Base-by-base conservation (phyloP, 1,140 invertebrate species). In the Euschistus heros region DNA sequence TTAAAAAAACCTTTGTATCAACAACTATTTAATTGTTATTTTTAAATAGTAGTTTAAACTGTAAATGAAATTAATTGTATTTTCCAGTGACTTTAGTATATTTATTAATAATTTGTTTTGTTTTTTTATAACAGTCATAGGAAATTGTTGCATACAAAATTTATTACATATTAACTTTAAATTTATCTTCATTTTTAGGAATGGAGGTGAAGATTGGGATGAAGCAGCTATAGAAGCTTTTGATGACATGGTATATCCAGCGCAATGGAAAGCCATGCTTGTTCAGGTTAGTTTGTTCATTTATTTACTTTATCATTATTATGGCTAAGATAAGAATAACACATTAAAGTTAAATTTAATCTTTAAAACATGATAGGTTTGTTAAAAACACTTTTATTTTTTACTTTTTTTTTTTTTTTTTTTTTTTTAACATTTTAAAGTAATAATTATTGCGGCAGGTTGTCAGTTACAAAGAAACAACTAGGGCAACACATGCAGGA, bases 161-260 rank as follows among this genome's bases (percentile, higher is more conserved):
- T 52, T 6, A 52, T 52, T 18, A 52, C 13, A 8, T n/a, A 20
- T 52, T 7, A 6, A 2, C 10, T 27, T 61, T 37, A 50, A 17
- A 60, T 50, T 63, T 69, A 57, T 69, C 64, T 68, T 65, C 47
- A 69, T 71, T 47, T 68, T 15, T 57, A 57, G 54, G 24, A 75
- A 73, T 42, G 73, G 70, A 44, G 72, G 62, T 0, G 72, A 68
- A 13, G 71, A 68, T 13, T 91, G 89, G 88, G 78, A 79, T 57
- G 75, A 80, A 17, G 80, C 84, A 67, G 84, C 87, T 0, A 80
- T 82, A n/a, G 80, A 84, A 63, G 75, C 76, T 22, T 92, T 92
- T 74, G 84, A 86, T 69, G 82, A 87, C 65, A 76, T 89, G 10
- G 81, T 81, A 26, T 81, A 86, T 73, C 79, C 78, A 57, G 84